Base-by-base conservation (phyloP, 2,888 invertebrate species). In the Drosophila gaucha region DNA sequence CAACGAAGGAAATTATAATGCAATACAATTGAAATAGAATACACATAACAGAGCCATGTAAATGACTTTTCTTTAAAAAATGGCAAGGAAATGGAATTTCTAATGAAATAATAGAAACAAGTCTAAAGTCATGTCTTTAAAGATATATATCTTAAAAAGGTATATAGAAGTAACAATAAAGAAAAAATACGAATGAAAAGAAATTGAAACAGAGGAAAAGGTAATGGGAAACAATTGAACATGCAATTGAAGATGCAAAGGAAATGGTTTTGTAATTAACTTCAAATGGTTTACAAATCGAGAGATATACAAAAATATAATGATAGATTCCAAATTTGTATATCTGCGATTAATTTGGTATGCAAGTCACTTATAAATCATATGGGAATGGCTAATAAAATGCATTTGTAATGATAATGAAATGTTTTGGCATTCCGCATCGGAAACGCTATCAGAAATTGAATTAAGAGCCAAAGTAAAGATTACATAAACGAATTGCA, bases 401-500 rank as follows among this genome's bases (percentile, higher is more conserved):
- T 36, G 36, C 20, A 50, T 24, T 38, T 26, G 36, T 18, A 38
- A 38, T 50, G 38, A 22, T 39, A 39, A 16, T 51, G 20, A 3
- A 22, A 31, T 39, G 16, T 51, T 28, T 51, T 20, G 50, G 18
- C 16, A 18, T 26, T 35, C 10, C 16, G 46, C 10, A 31, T 46
- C 46, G 28, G 36, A 50, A 38, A 20, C 50, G 18, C 36, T 26
- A 50, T 50, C 50, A 51, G 22, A 39, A 51, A 39, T 39, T 22
- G 22, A 30, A 30, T 30, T 39, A 22, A 22, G 22, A 39, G 39
- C 10, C 50, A 28, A 36, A 36, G 18, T 28, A 28, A 22, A 30
- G 28, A 44, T 60, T 60, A 28, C 46, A 22, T 60, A 73, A 76
- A 52, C 54, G 26, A 56, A 55, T 46, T 49, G 63, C 46, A 65